Base-by-base conservation (phyloP, 2,797 vertebrate genomes). In the Oryzias dopingdopingensis region DNA sequence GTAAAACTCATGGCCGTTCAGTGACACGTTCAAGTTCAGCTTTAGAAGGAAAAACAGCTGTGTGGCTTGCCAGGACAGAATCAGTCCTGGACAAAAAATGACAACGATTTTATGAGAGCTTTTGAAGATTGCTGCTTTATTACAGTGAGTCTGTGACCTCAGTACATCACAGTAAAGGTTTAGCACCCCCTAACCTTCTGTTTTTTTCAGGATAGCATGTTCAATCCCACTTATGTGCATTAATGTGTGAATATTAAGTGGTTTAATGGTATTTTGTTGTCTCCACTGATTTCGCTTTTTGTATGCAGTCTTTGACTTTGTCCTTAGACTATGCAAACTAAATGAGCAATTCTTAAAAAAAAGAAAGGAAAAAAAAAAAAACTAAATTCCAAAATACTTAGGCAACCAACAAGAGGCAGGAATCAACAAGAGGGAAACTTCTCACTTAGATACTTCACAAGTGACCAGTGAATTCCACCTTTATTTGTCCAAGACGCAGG, bases 81-180 rank as follows among this genome's bases (percentile, higher is more conserved):
- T 80, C 70, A 46, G 72, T 24, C 47, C 49, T 3, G 63, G 74
- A 75, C 72, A 89, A 87, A 87, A 86, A 89, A 90, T 82, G 69
- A 83, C 76, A 89, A 83, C 74, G 75, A 87, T 90, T 88, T 90
- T 76, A 87, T 88, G 80, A 78, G 70, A 56, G 58, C 68, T 77
- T 92, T 88, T 91, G 89, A 92, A 89, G 79, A 77, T 77, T 51
- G 48, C 10, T 41, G 55, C 58, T 86, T 89, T 88, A 89, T 89
- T 86, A 82, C 65, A 79, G 76, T 74, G 65, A 68, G 78, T 77
- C 73, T 72, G 59, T 4, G 57, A 87, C 79, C 77, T 69, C 53
- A 53, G 70, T 17, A 15, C 56, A 80, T 67, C 76, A 60, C 74
- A 76, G 62, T 51, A 60, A 89, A 86, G 83, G 85, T 89, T 90